These are phyloP conservation scores for Podiceps cristatus DNA, from an alignment of 2,113 vertebrate species.

Conservation along the genomic window DNA sequence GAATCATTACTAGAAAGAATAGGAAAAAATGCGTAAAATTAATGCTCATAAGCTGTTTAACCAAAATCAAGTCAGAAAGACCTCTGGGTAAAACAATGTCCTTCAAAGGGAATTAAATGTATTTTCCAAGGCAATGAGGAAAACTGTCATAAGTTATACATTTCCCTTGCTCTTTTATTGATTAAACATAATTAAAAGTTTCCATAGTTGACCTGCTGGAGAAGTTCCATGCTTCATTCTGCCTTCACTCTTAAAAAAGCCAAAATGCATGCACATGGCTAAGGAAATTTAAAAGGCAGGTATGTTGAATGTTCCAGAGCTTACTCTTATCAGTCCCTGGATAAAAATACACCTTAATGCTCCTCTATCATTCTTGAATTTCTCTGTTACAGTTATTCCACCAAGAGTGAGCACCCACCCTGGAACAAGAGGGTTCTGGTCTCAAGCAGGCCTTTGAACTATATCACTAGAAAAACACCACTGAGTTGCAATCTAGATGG, in stretches of 20 bases:
- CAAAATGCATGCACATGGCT: background rate
- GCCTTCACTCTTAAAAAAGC: background rate
- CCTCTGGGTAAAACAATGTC: background rate
- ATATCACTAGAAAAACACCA: background rate
- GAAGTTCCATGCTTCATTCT: background rate
- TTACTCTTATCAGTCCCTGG: background rate
- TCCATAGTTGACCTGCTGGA: background rate
- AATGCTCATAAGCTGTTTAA: background rate
- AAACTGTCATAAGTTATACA: background rate
- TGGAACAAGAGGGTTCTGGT: background rate
- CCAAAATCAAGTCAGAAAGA: conserved; percentile 1
- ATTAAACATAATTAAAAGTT: background rate
- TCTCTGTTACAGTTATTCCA: background rate
- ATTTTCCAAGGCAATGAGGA: background rate
- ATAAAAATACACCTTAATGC: background rate
- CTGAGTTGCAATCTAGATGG: background rate
- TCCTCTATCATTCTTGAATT: background rate
- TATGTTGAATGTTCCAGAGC: background rate
- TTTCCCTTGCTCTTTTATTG: background rate
- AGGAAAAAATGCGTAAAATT: background rate
- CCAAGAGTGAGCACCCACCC: accelerated
- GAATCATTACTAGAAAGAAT: background rate
- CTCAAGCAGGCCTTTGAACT: background rate
- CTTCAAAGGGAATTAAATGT: background rate
- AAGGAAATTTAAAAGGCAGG: background rate